Conservation (phyloP, 2,888 invertebrate species). For the Rhagium mordax region DNA sequence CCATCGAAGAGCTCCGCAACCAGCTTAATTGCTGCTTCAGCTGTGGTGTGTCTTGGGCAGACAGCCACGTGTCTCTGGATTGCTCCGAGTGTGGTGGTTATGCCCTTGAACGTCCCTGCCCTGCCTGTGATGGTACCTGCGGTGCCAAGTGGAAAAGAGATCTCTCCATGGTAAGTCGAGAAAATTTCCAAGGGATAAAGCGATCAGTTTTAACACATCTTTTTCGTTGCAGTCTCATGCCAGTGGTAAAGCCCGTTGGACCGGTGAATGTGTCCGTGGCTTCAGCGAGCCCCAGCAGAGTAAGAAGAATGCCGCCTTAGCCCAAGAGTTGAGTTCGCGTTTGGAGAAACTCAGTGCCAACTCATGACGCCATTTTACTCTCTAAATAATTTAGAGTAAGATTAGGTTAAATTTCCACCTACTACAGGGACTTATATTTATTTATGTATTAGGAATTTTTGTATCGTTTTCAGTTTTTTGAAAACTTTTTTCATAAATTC, state of each 20-base stretch:
- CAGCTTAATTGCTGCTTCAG: slow-evolving; percentile 84
- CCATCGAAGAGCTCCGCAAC: slow-evolving; percentile 80
- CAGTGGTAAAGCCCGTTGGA: slow-evolving; percentile 81
- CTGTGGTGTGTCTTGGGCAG: slow-evolving; percentile 87
- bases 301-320: slow-evolving; percentile 55
- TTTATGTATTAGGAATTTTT: slow-evolving; percentile 26
- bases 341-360: slow-evolving; percentile 73
- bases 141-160: slow-evolving; percentile 83
- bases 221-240: slow-evolving; percentile 77
- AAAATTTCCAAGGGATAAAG: neutral
- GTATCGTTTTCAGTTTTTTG: slow-evolving; percentile 41
- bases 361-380: slow-evolving; percentile 70
- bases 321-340: slow-evolving; percentile 72
- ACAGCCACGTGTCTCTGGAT: slow-evolving; percentile 83
- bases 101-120: slow-evolving; percentile 82
- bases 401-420: slow-evolving; percentile 32
- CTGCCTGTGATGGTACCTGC: slow-evolving; percentile 83
- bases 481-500: slow-evolving; percentile 32
- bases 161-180: slow-evolving; percentile 77
- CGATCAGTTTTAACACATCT: neutral
- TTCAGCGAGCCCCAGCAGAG: slow-evolving; percentile 34
- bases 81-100: slow-evolving; percentile 88
- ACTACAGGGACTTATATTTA: slow-evolving; percentile 44
- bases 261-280: slow-evolving; percentile 75
- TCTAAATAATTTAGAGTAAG: slow-evolving; percentile 57